Base-by-base conservation (phyloP, 2,113 vertebrate species). In the Astatoreochromis straeleni region DNA sequence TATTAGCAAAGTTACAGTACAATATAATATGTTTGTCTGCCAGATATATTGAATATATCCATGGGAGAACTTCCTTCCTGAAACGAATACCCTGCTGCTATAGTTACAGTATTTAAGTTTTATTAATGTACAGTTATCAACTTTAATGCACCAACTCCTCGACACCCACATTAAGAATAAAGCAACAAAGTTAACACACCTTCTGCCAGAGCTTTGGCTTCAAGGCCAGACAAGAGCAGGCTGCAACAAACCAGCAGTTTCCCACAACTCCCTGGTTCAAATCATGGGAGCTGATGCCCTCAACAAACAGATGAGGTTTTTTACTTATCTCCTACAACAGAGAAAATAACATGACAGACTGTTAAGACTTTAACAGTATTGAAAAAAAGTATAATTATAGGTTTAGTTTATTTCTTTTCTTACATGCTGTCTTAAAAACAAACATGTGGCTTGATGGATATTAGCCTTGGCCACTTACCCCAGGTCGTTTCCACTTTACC, bases 221-320 rank as follows among this genome's bases (percentile, higher is more conserved):
- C 83, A 98, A 93, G 19, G 98, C 97, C 94, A 99, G 89, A 88
- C 98, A 98, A 85, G 98, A 98, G 87, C 98, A 98, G 0, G 98
- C 98, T 14, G 98, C 97, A 54, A 99, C 96, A 91, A 98, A 98
- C 95, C 97, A 98, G 93, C 97, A 98, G 95, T 99, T 98, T 3
- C 98, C 98, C 89, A 99, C 93, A 54, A 29, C 91, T 8, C 98
- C 98, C 90, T 99, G 98, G 88, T 97, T 97, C 90, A 99, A 95
- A 89, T 98, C 98, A 0, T 98, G 98, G 85, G 97, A 94, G 89
- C 97, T 98, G 88, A 99, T 97, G 55, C 98, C 98, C 29, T 98
- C 95, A 80, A 99, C 97, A 92, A 98, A 97, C 87, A 99, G 94
- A 58, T 14, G 94, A 1, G 98, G 98, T 0, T 97, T 95, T 55